Conservation (phyloP, 1,140 invertebrate species). For the Pseudomyrmex flavicornis region DNA sequence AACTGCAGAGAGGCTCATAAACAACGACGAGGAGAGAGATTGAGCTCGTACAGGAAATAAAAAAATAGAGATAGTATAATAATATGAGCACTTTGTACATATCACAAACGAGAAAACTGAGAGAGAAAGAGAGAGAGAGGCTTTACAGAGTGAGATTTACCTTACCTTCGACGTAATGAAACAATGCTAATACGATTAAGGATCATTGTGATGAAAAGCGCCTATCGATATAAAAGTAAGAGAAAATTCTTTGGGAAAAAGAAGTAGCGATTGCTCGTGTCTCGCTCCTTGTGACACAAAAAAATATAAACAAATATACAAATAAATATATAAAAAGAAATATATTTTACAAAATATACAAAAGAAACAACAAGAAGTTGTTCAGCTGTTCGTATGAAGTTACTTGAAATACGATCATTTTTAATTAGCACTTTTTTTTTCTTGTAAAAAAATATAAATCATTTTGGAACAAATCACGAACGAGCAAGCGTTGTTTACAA, state of each 20-base stretch:
- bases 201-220: conserved; percentile 62
- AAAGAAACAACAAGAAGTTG: no score
- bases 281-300: not conserved
- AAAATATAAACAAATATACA: not conserved
- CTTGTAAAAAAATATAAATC: not conserved
- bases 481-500: conserved; percentile 56
- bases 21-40: no score
- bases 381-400: no score
- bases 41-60: no score
- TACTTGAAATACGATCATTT: not conserved
- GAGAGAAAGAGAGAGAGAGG: conserved; percentile 38
- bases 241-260: conserved; percentile 56
- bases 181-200: conserved; percentile 69
- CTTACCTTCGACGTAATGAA: conserved; percentile 79
- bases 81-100: no score
- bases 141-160: conserved; percentile 69
- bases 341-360: not conserved
- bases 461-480: conserved; percentile 8
- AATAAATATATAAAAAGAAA: not conserved
- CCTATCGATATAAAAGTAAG: conserved; percentile 64
- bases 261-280: conserved; percentile 56
- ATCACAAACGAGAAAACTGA: no score
- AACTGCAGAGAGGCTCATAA: no score
- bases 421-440: not conserved
- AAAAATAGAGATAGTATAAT: no score